These are phyloP conservation scores for Brachyalestes nurse DNA, from an alignment of 2,797 vertebrate species.

Conservation along the genomic window DNA sequence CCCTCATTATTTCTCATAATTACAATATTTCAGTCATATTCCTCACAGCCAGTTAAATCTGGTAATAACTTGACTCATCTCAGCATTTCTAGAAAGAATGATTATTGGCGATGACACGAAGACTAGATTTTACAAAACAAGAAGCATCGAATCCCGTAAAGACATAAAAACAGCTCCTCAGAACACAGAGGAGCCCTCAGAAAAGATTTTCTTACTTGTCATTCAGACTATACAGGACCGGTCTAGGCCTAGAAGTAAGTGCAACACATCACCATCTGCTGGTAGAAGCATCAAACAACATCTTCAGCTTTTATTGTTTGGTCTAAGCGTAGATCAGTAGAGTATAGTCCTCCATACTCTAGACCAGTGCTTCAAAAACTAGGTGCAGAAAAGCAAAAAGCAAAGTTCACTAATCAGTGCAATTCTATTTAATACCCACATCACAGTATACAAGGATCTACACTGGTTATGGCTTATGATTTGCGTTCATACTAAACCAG, in stretches of 20 bases:
- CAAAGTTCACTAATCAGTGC: too few species aligned
- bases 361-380: background rate
- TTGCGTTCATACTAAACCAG: too few species aligned
- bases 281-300: slow-evolving; percentile 30
- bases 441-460: too few species aligned
- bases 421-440: too few species aligned
- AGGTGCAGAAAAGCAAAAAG: too few species aligned
- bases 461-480: too few species aligned
- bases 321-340: background rate
- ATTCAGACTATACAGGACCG: background rate
- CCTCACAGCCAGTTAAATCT: slow-evolving; percentile 52
- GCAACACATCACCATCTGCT: slow-evolving; percentile 43
- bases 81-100: slow-evolving; percentile 28
- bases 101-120: slow-evolving; percentile 13
- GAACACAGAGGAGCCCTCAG: background rate
- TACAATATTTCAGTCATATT: slow-evolving; percentile 53
- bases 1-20: slow-evolving; percentile 62
- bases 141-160: background rate
- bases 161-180: background rate
- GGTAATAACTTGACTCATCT: slow-evolving; percentile 35
- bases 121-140: slow-evolving; percentile 13
- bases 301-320: background rate
- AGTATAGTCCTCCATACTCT: background rate
- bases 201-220: background rate
- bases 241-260: slow-evolving; percentile 10